Percentiles rank a stretch among this genome's conserved stretches.
These are phyloP conservation scores for Mastomys coucha DNA, from an alignment of 2,113 vertebrate species.

Conservation along the genomic window DNA sequence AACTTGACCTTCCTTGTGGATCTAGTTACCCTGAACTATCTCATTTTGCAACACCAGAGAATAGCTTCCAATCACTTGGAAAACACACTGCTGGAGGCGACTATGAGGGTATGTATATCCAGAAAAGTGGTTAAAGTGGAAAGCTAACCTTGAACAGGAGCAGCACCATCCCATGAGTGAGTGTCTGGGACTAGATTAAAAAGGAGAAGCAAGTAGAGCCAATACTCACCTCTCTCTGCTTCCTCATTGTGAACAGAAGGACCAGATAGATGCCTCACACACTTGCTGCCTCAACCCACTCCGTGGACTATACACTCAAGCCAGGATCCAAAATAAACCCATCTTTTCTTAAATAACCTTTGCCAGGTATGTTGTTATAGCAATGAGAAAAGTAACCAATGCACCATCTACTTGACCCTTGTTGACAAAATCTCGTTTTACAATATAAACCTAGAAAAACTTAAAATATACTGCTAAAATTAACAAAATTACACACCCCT, in stretches of 20 bases:
- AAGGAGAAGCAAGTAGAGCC: no score
- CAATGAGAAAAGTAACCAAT: neutral
- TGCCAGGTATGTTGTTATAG: neutral
- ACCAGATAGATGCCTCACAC: neutral
- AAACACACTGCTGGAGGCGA: neutral
- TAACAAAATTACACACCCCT: neutral
- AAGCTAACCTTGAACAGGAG: neutral
- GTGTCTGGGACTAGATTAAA: neutral
- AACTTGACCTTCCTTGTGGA: neutral
- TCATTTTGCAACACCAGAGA: neutral
- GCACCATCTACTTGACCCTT: neutral
- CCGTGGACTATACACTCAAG: neutral
- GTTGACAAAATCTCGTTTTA: neutral
- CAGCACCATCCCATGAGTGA: neutral
- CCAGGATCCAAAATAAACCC: neutral
- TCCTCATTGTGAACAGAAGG: no score
- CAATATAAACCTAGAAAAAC: slow-evolving; percentile 24
- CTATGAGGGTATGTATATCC: neutral
- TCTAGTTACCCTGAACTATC: neutral
- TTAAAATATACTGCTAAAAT: slow-evolving; percentile 51
- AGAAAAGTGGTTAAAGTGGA: neutral
- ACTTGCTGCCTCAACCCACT: neutral
- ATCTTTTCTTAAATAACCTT: neutral
- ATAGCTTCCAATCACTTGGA: neutral
- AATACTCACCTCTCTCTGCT: neutral